Base-by-base conservation (phyloP, 2,797 vertebrate genomes). In the Helostoma temminkii region DNA sequence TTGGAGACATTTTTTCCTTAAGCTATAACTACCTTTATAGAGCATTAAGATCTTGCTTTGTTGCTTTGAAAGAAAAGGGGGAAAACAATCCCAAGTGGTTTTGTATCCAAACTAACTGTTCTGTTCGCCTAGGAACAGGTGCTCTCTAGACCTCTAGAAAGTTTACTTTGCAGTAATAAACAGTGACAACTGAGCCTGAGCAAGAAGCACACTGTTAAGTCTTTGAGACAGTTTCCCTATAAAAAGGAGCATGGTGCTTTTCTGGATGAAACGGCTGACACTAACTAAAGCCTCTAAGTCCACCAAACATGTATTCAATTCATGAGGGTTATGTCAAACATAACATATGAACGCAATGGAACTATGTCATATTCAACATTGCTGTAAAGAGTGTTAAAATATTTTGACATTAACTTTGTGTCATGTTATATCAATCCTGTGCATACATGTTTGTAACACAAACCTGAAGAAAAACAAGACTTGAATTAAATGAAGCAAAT, bases 161-260 rank as follows among this genome's bases (percentile, higher is more conserved):
- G 74, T 78, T 81, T 71, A 71, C 69, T 67, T 65, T 46, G 18
- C 34, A 41, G 66, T 80, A 76, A 78, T 71, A 72, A 78, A 73
- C 55, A 61, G 48, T 69, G 77, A 80, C 77, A 78, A 61, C 52
- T 52, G 47, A 30, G 7, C 53, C 37, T 1, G 9, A 47, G 65
- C 52, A 32, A 37, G 9, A 3, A 48, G 25, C 39, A 37, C 21
- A 4, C 47, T 16, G 56, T 63, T 76, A 65, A 59, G 53, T 61
- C 61, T 73, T 41, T 66, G 11, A 62, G 75, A 76, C 82, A 71
- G 46, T 67, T 80, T 68, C 65, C 25, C 62, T 61, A 58, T 62
- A 68, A 76, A 78, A 59, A 54, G 39, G 50, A 69, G 36, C 3
- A 0, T 5, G 24, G 32, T 49, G 63, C 54, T 46, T 46, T 55